A percentile compares a stretch with the other conserved stretches of the same genome.
Evolutionary conservation across 2,113 vertebrate species (phyloP).

Genomic region (Cheilinus undulatus): DNA sequence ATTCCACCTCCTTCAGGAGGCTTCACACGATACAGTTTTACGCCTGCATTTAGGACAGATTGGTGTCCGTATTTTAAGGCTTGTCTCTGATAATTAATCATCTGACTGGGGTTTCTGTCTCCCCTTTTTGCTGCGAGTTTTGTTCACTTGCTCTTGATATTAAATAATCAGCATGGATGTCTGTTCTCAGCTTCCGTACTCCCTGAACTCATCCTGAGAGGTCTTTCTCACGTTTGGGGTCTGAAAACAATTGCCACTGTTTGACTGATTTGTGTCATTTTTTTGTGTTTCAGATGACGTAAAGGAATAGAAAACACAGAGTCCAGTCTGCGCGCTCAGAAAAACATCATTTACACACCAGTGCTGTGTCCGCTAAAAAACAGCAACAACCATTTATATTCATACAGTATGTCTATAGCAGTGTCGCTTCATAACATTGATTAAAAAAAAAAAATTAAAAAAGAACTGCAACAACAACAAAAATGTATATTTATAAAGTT

Average conservation of each 20-base stretch:
- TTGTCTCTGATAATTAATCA: too few species aligned
- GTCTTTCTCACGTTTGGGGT: background rate
- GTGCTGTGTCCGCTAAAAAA: constrained; percentile 55
- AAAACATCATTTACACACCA: constrained; percentile 62
- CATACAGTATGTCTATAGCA: constrained; percentile 74
- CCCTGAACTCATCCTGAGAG: background rate
- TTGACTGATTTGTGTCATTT: background rate
- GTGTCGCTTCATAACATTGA: constrained; percentile 75
- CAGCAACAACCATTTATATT: constrained; percentile 72
- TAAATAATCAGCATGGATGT: background rate
- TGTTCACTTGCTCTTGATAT: background rate
- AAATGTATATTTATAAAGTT: constrained; percentile 81
- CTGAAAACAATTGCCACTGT: background rate
- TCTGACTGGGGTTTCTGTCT: too few species aligned
- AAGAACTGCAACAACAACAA: constrained; percentile 73
- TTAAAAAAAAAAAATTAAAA: too few species aligned
- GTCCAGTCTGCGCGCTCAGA: constrained; percentile 52
- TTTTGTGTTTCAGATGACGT: background rate
- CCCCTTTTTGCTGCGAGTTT: background rate
- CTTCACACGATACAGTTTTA: too few species aligned
- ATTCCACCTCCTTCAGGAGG: too few species aligned
- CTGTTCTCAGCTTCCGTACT: constrained; percentile 1
- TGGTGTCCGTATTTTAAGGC: too few species aligned
- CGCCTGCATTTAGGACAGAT: too few species aligned
- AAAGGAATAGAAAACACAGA: constrained; percentile 39